Evolutionary conservation across 2,797 vertebrate species (phyloP), one percentile per base, ranked within the genome.

Genomic region (Pantherophis vulpinus): DNA sequence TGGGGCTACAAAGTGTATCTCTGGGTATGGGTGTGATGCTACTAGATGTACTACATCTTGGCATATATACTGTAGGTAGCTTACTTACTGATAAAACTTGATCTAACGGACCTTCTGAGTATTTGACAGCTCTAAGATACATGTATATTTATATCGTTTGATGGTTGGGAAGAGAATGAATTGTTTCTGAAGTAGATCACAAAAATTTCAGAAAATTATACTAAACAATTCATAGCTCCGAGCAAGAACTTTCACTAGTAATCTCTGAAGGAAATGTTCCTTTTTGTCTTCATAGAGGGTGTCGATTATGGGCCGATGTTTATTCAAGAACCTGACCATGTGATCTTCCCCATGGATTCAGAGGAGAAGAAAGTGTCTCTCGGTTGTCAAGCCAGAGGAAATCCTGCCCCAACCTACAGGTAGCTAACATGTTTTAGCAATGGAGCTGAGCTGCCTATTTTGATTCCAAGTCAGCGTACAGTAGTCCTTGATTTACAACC

Each of bases 221-320:
- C 0, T 0, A 32, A 58, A 25, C 56, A 63, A 79, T 3, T 79
- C 74, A 47, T 42, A 47, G 9, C 20, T 47, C 74, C 5, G 37
- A 83, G 37, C 37, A 27, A n/a, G 3, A 4, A 6, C 0, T 25
- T 93, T 61, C 66, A 29, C 59, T 87, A 8, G 16, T 90, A 0
- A 23, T 16, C 91, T 93, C 58, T 90, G 94, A 83, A 97, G 92
- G 3, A 63, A 0, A 7, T 51, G 1, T 13, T 83, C n/a, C 27
- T 95, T 94, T 96, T 58, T 95, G 3, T 96, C 91, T 95, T 93
- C 94, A 90, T 95, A 99, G 99, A 99, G 96, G 98, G 93, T 93
- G 98, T 98, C 93, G 98, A 99, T 97, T 99, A 98, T 89, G 99
- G 99, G 56, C 99, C 99, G 0, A 97, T 98, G 94, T 99, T 99